phyloP scores from a whole-genome alignment of 2,888 invertebrate species.

The Ormyrus nitidulus region DNA sequence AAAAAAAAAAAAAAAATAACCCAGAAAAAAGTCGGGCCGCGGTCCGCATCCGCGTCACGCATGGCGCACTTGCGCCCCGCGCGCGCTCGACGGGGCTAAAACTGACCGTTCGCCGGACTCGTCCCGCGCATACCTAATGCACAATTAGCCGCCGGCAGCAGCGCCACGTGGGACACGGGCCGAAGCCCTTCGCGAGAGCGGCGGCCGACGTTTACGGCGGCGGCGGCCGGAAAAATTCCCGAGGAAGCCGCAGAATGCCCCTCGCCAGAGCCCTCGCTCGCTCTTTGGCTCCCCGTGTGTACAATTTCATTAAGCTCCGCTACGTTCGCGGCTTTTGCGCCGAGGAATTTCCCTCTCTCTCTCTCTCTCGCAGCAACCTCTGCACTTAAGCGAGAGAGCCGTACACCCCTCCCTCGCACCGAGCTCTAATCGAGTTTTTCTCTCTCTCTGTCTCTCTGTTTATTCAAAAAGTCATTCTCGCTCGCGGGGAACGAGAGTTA shows the following conservation, averaged over 20 bases:
- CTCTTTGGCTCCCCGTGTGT: background rate
- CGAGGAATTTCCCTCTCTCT: slow-evolving; percentile 26
- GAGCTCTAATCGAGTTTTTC: background rate
- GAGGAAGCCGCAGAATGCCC: slow-evolving; percentile 2
- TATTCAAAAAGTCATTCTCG: background rate
- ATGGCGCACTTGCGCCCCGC: background rate
- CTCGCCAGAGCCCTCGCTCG: background rate
- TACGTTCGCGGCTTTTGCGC: slow-evolving; percentile 24
- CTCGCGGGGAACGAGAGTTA: slow-evolving; percentile 18
- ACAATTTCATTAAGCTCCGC: slow-evolving; percentile 46
- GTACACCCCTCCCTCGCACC: no score
- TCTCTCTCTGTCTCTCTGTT: background rate
- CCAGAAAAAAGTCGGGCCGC: no score
- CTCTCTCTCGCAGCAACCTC: background rate
- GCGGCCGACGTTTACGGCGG: background rate
- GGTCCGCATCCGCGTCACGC: background rate
- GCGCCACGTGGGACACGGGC: slow-evolving; percentile 8
- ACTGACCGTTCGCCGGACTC: slow-evolving; percentile 13
- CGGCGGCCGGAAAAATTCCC: slow-evolving; percentile 16
- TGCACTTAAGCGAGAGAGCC: slow-evolving; percentile 7
- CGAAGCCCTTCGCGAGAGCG: background rate
- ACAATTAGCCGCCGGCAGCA: slow-evolving; percentile 34
- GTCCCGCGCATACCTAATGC: slow-evolving; percentile 54
- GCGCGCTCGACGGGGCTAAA: background rate
- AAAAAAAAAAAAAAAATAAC: no score